Evolutionary conservation across 2,797 vertebrate genomes (phyloP).

Genomic region (Argyrosomus regius): DNA sequence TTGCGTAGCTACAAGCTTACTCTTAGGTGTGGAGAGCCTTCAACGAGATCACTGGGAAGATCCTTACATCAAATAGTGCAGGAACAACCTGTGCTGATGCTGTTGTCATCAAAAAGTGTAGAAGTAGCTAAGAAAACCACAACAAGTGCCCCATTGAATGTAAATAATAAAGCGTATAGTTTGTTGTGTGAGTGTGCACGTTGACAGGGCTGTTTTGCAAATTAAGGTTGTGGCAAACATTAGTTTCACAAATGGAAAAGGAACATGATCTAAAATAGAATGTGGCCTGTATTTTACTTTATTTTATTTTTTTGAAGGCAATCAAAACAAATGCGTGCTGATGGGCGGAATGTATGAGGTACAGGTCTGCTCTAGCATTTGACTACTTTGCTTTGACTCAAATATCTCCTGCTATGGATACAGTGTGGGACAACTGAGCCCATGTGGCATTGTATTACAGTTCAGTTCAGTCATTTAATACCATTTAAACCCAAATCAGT

Average conservation of each 20-base stretch:
- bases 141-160: neutral
- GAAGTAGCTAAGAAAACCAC: neutral
- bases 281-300: constrained; percentile 55
- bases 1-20: constrained; percentile 4
- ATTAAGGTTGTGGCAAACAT: constrained; percentile 88
- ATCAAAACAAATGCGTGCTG: constrained; percentile 72
- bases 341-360: constrained; percentile 71
- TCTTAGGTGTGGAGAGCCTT: constrained; percentile 4
- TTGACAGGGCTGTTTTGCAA: constrained; percentile 63
- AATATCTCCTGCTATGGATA: constrained; percentile 65
- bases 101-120: neutral
- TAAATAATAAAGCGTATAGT: neutral
- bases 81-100: neutral
- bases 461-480: constrained; percentile 15
- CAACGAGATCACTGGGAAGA: constrained; percentile 6
- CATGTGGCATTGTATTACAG: constrained; percentile 38
- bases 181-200: constrained; percentile 5
- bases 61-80: neutral
- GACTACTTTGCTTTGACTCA: constrained; percentile 53
- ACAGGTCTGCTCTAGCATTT: constrained; percentile 64
- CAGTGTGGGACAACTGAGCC: constrained; percentile 47
- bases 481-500: constrained; percentile 3
- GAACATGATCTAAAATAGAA: constrained; percentile 61
- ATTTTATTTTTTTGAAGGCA: constrained; percentile 59
- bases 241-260: constrained; percentile 72